phyloP scores from a whole-genome alignment of 2,113 vertebrate genomes.

The Motacilla tschutschensis region DNA sequence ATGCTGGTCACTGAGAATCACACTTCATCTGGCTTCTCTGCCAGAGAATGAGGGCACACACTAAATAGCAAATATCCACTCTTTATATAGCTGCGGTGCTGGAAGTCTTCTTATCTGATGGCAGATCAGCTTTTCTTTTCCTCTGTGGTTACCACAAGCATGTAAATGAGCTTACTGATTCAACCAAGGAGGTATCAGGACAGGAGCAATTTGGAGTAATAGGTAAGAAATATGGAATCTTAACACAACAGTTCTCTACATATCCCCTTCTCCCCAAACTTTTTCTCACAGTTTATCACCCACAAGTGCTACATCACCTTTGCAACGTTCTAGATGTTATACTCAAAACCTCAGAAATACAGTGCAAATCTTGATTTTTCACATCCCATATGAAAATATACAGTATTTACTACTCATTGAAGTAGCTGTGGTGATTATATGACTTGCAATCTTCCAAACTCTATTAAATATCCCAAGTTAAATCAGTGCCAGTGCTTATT shows the following conservation, averaged over 20 bases:
- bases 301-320: neutral
- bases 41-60: neutral
- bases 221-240: neutral
- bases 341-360: neutral
- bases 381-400: neutral
- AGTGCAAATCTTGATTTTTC: neutral
- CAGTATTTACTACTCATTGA: neutral
- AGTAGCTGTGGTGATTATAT: neutral
- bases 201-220: neutral
- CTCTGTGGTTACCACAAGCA: neutral
- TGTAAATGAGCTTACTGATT: neutral
- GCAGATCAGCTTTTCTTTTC: neutral
- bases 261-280: fast-evolving
- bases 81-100: neutral
- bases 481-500: slow-evolving; percentile 15
- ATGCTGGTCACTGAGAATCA: neutral
- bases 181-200: neutral
- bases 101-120: neutral
- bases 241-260: neutral
- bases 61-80: neutral
- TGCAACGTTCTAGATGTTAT: neutral
- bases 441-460: neutral
- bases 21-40: neutral
- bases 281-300: neutral
- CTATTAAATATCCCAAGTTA: slow-evolving; percentile 15